Conservation (phyloP, 2,797 vertebrate genomes). For the Aythya fuligula region DNA sequence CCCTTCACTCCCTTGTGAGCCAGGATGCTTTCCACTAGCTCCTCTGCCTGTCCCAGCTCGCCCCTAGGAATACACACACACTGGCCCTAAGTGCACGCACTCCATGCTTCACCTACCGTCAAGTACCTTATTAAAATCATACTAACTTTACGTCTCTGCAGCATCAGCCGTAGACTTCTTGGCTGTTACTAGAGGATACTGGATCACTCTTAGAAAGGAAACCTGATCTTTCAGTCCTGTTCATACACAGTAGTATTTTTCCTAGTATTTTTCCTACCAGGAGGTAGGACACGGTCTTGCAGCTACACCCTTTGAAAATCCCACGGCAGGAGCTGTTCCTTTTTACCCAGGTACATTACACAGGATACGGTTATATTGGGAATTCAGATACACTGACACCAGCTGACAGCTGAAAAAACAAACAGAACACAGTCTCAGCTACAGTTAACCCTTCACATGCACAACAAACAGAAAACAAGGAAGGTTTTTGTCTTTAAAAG, state of each 20-base stretch:
- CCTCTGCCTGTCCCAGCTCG: rapidly evolving
- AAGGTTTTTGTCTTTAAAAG: conserved; percentile 61
- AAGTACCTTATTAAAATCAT: background rate
- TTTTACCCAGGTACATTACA: conserved; percentile 1
- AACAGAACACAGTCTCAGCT: conserved; percentile 17
- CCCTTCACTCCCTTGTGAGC: background rate
- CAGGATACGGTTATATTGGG: conserved; percentile 17
- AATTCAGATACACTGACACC: conserved; percentile 50
- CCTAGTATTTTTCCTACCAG: background rate
- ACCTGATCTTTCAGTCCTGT: background rate
- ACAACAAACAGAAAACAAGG: conserved; percentile 47
- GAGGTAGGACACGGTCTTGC: background rate
- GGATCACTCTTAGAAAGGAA: background rate
- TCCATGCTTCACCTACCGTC: background rate
- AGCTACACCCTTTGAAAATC: conserved; percentile 25
- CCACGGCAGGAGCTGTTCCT: background rate
- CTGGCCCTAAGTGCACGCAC: background rate
- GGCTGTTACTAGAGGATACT: background rate
- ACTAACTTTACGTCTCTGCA: background rate
- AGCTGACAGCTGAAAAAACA: conserved; percentile 39
- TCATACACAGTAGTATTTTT: background rate
- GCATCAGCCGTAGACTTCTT: background rate
- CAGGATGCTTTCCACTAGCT: background rate
- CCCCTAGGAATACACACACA: background rate
- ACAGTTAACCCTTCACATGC: conserved; percentile 69